phyloP scores from a whole-genome alignment of 2,113 vertebrate genomes.

The Austrofundulus limnaeus region DNA sequence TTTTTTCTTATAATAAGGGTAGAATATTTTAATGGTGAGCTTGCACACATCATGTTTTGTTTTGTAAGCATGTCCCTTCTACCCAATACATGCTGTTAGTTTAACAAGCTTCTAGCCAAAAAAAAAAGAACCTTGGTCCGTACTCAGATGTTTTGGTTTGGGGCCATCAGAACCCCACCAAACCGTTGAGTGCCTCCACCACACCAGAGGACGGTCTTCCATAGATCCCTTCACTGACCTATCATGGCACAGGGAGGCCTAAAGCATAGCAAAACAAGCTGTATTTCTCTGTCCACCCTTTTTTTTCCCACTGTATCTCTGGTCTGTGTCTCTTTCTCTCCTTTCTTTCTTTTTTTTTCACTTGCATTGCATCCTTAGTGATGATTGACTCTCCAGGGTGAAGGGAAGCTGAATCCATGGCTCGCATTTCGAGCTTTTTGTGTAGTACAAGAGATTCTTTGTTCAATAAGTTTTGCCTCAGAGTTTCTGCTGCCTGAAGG shows the following conservation, averaged over 20 bases:
- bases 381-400: conserved; percentile 78
- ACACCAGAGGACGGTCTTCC: conserved; percentile 35
- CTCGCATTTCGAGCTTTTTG: conserved; percentile 76
- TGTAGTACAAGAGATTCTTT: conserved; percentile 75
- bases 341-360: conserved; percentile 35
- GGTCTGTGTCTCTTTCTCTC: conserved; percentile 25
- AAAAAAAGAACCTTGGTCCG: conserved; percentile 1
- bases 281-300: conserved; percentile 20
- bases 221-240: conserved; percentile 49
- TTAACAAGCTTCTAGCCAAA: conserved; percentile 37
- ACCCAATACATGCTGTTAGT: conserved; percentile 15
- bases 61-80: conserved; percentile 20
- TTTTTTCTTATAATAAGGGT: conserved; percentile 40
- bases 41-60: conserved; percentile 11
- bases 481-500: conserved; percentile 61
- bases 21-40: conserved; percentile 34
- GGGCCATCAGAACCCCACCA: conserved; percentile 55
- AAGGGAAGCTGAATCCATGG: conserved; percentile 63
- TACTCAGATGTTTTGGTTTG: conserved; percentile 46
- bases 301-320: conserved; percentile 35
- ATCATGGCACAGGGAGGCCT: conserved; percentile 50
- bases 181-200: conserved; percentile 57
- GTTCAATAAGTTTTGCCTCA: conserved; percentile 68
- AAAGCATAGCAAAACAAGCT: conserved; percentile 47
- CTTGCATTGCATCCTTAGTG: conserved; percentile 69